Conservation (phyloP, 2,113 vertebrate genomes). For the Aspiorhynchus laticeps region DNA sequence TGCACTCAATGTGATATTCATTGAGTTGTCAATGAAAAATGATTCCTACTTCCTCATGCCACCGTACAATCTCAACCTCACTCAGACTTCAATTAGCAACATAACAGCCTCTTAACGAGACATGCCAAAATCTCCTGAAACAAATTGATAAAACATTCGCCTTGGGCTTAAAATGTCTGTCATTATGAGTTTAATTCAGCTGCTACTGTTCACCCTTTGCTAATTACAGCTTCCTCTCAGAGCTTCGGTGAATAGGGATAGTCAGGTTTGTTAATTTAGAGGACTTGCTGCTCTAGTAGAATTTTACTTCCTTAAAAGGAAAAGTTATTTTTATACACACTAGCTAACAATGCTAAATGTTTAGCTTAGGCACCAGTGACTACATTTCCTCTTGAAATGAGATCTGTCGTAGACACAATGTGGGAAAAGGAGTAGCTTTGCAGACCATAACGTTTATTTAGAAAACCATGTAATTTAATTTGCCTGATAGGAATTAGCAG, state of each 20-base stretch:
- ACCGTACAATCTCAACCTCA: background rate
- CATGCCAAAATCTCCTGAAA: slow-evolving; percentile 22
- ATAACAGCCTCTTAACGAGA: background rate
- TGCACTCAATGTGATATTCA: background rate
- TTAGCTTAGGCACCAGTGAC: background rate
- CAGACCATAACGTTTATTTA: background rate
- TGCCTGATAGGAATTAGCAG: background rate
- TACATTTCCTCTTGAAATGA: background rate
- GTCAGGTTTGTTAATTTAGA: background rate
- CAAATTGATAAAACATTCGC: slow-evolving; percentile 9
- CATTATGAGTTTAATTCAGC: background rate
- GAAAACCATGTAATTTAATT: background rate
- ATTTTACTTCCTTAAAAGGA: background rate
- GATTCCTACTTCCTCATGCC: background rate
- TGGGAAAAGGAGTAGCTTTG: background rate
- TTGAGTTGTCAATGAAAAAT: slow-evolving; percentile 16
- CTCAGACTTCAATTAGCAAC: background rate
- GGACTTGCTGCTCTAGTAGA: background rate
- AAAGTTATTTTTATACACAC: background rate
- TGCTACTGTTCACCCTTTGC: slow-evolving; percentile 12
- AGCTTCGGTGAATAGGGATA: background rate
- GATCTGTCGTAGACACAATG: background rate
- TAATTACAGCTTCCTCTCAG: slow-evolving; percentile 7
- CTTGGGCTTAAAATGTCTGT: slow-evolving; percentile 13
- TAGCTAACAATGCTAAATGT: background rate